Evolutionary conservation across 2,888 invertebrate species (phyloP), one percentile per base, ranked within the genome.

Genomic region (Spodoptera littoralis): DNA sequence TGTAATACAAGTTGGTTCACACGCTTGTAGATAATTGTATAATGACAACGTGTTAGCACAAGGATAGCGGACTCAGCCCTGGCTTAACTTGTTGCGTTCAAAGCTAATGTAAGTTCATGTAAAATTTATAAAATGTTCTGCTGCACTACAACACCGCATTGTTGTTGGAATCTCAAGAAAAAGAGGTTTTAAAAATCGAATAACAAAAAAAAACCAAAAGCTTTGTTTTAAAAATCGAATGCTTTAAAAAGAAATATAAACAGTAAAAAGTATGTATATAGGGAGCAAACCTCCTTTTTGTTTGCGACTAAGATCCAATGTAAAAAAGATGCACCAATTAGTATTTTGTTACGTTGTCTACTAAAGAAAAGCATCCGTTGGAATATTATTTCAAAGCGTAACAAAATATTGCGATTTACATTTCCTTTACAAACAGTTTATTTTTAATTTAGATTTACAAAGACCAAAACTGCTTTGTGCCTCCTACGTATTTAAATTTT

Each of bases 11-110:
- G 9, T 57, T 45, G 63, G 44, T 47, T 53, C 44, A 47, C 12
- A 56, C 52, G 44, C 59, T 45, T 36, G 11, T 12, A 46, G 42
- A 45, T 60, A 77, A 82, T 79, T 77, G 63, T 74, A 79, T 80
- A 78, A 81, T 75, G 59, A 60, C 54, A 58, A 65, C 49, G 59
- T 58, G 58, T 68, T 81, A 78, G 81, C 67, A 81, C 81, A 84
- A 83, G 80, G 70, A 70, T 81, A 70, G 61, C 70, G 68, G 73
- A 78, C 71, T 73, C 68, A 65, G 61, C 67, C 80, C 77, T 73
- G 73, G 76, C 84, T 80, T 87, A 76, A 90, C 90, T 90, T 90
- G 90, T 90, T 90, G 90, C 90, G 83, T 85, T 83, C 81, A 71
- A 57, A 30, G 69, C 70, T 79, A 79, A 79, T 78, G 71, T 76